A percentile compares a stretch with the other conserved stretches of the same genome.
Conservation (phyloP, 2,888 invertebrate genomes). For the Eristalinus aeneus region DNA sequence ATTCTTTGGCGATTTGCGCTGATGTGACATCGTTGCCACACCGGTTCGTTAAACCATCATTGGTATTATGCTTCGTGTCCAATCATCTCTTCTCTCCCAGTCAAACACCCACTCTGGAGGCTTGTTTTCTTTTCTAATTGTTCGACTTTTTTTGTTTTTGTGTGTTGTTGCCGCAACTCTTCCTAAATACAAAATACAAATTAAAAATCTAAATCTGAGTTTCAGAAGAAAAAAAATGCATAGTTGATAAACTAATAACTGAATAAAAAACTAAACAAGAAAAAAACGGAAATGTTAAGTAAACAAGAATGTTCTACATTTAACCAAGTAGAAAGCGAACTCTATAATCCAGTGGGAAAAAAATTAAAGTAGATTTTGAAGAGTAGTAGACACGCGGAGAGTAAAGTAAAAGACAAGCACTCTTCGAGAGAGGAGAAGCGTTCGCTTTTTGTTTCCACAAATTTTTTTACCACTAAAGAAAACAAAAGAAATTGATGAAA, state of each 20-base stretch:
- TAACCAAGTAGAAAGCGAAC: slow-evolving; percentile 51
- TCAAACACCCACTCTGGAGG: background rate
- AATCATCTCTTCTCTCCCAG: background rate
- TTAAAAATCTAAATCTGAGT: background rate
- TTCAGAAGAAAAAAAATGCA: background rate
- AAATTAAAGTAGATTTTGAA: background rate
- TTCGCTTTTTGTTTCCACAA: slow-evolving; percentile 58
- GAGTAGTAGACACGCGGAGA: slow-evolving; percentile 5
- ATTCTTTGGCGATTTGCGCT: too few species aligned
- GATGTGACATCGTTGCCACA: too few species aligned
- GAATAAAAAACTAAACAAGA: background rate
- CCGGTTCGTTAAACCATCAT: background rate
- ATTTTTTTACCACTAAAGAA: slow-evolving; percentile 63
- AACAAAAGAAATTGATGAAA: slow-evolving; percentile 36
- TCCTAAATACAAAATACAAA: slow-evolving; percentile 5
- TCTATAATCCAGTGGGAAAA: slow-evolving; percentile 34
- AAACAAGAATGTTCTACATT: slow-evolving; percentile 37
- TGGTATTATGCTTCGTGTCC: background rate
- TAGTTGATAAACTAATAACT: background rate
- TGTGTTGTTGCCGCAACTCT: slow-evolving; percentile 21
- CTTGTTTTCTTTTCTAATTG: slow-evolving; percentile 41
- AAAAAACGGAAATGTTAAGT: slow-evolving; percentile 29
- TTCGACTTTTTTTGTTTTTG: slow-evolving; percentile 5
- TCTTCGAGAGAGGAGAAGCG: background rate
- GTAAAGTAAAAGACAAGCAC: background rate